A percentile compares a stretch with the other conserved stretches of the same genome.
Evolutionary conservation across 2,797 vertebrate genomes (phyloP).

Genomic region (Lates japonicus): DNA sequence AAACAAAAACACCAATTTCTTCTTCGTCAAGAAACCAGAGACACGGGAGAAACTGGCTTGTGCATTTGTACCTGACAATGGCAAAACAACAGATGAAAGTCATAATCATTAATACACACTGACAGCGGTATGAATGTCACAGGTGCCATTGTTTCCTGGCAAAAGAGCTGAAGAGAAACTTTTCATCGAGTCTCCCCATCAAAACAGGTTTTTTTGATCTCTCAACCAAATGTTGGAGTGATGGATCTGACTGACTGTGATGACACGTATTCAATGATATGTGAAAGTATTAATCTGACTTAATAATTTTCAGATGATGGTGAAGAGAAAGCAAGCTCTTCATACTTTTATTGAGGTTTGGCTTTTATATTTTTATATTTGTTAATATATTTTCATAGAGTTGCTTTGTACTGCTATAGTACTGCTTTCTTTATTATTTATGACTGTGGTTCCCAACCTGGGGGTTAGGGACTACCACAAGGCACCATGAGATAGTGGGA

Average conservation of each 20-base stretch:
- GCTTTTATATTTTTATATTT: neutral
- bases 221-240: slow-evolving; percentile 19
- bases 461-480: neutral
- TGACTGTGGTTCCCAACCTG: neutral
- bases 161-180: slow-evolving; percentile 11
- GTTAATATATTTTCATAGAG: neutral
- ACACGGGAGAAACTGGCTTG: neutral
- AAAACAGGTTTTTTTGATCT: slow-evolving; percentile 19
- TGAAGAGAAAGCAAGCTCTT: neutral
- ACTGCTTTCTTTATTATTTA: neutral
- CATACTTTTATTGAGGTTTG: neutral
- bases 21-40: neutral
- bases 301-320: slow-evolving; percentile 7
- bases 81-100: slow-evolving; percentile 10
- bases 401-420: neutral
- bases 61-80: slow-evolving; percentile 4
- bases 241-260: slow-evolving; percentile 18
- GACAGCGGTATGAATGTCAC: slow-evolving; percentile 23
- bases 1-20: neutral
- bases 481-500: neutral
- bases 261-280: slow-evolving; percentile 33
- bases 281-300: slow-evolving; percentile 27
- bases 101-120: slow-evolving; percentile 26
- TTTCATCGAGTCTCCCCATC: slow-evolving; percentile 9
- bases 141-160: slow-evolving; percentile 47